phyloP scores from a whole-genome alignment of 1,140 invertebrate species.

The Parasteatoda tepidariorum region DNA sequence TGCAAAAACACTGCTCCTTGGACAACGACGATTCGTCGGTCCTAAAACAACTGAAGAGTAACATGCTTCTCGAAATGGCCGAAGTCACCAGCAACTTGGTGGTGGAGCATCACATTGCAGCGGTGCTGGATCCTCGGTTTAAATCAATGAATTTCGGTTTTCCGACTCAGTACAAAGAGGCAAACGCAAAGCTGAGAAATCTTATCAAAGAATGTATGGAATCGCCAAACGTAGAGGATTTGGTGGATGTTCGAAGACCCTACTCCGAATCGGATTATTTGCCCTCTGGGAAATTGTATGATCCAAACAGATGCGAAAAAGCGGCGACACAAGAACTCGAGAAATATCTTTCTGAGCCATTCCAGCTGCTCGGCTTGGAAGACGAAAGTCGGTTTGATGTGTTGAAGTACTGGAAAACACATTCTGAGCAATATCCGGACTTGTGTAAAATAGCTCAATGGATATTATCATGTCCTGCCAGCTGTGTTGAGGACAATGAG shows the following conservation, averaged over 20 bases:
- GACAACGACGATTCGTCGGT: not conserved
- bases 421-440: conserved; percentile 31
- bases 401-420: conserved; percentile 29
- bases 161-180: not conserved
- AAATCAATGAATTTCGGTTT: not conserved
- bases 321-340: conserved; percentile 34
- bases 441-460: conserved; percentile 16
- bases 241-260: not conserved
- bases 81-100: conserved; percentile 17
- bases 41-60: conserved; percentile 31
- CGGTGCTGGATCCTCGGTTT: conserved; percentile 35
- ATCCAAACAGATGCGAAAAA: conserved; percentile 29
- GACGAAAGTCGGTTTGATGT: conserved; percentile 6
- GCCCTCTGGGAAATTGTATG: not conserved
- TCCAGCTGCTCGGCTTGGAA: not conserved
- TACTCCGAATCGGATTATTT: not conserved
- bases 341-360: conserved; percentile 21
- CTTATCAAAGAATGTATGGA: conserved; percentile 52
- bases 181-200: conserved; percentile 11
- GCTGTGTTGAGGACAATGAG: not conserved
- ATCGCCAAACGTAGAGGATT: conserved; percentile 26
- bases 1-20: conserved; percentile 14
- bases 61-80: not conserved
- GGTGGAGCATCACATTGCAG: conserved; percentile 27
- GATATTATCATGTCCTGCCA: conserved; percentile 38